These are phyloP conservation scores for Aphelinus certus DNA, from an alignment of 1,140 invertebrate genomes.

Conservation along the genomic window DNA sequence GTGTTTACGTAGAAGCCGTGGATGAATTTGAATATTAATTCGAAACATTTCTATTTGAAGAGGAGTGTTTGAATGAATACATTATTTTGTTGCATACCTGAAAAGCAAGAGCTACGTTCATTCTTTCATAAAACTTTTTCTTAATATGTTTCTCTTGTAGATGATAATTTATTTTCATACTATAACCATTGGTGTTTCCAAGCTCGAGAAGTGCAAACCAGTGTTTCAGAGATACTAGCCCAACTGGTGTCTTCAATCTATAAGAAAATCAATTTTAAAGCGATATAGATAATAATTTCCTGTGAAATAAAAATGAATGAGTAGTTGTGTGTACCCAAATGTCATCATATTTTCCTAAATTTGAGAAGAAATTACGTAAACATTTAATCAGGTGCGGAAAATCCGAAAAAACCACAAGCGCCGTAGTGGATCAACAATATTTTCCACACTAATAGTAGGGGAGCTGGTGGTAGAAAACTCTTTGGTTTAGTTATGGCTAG, in stretches of 20 bases:
- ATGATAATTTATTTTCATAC: too few relatives aligned
- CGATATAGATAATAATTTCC: neutral
- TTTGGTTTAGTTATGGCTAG: too few relatives aligned
- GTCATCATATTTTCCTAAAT: neutral
- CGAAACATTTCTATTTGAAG: too few relatives aligned
- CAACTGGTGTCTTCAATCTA: neutral
- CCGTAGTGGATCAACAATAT: conserved; percentile 30
- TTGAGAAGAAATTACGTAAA: conserved; percentile 33
- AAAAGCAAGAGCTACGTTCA: too few relatives aligned
- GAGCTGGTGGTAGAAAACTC: too few relatives aligned
- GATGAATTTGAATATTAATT: too few relatives aligned
- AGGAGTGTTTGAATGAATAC: too few relatives aligned
- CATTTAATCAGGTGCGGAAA: conserved; percentile 39
- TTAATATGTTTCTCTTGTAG: too few relatives aligned
- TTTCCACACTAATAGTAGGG: conserved; percentile 4
- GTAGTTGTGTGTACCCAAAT: neutral
- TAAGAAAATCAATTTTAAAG: neutral
- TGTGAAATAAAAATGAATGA: neutral
- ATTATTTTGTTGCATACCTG: too few relatives aligned
- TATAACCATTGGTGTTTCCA: too few relatives aligned
- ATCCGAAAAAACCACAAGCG: conserved; percentile 42
- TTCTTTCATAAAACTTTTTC: too few relatives aligned
- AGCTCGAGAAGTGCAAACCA: neutral
- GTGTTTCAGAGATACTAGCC: neutral
- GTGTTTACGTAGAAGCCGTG: too few relatives aligned